Evolutionary conservation across 2,797 vertebrate genomes (phyloP), one percentile per base, ranked within the genome.

Genomic region (Tympanoctomys barrerae): DNA sequence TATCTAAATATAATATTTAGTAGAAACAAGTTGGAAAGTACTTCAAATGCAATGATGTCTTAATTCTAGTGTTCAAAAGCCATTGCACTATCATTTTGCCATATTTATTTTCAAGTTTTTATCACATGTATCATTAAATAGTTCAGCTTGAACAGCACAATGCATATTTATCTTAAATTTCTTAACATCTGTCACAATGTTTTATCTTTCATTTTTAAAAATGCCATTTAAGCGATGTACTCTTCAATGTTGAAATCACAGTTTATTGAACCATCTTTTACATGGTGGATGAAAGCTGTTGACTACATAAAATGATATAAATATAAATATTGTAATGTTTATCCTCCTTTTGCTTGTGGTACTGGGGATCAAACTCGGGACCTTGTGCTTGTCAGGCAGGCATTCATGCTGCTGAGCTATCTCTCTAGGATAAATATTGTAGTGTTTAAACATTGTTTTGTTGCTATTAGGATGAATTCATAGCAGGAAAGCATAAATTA

Each of bases 281-380:
- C n/a, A 68, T 24, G n/a, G 33, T 88, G 14, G 39, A 66, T 39
- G 73, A 80, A 83, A 80, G 46, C 4, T 82, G 92, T 88, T 94
- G 16, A 75, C 22, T 90, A 54, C 62, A 49, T 83, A 79, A 84
- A 93, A 75, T 66, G 12, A 52, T 77, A 18, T 46, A 92, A 42
- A 73, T 73, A 73, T 49, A 80, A 79, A 92, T 92, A 95, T 73
- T 95, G 26, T 92, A 89, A 68, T 77, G 18, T 2, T n/a, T 71
- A 80, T 14, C 52, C 52, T 54, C 52, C 52, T 54, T 54, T 54
- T 54, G 16, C 52, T 54, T 54, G 52, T 13, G 52, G 52, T 13
- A 54, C 52, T 13, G 52, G 52, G 52, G 12, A 54, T 54, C 52
- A 54, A 54, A 54, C 52, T 13, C 13, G 12, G 52, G 52, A 54